These are phyloP conservation scores for Enteromius treurensis DNA, from an alignment of 2,797 vertebrate genomes.

Conservation along the genomic window DNA sequence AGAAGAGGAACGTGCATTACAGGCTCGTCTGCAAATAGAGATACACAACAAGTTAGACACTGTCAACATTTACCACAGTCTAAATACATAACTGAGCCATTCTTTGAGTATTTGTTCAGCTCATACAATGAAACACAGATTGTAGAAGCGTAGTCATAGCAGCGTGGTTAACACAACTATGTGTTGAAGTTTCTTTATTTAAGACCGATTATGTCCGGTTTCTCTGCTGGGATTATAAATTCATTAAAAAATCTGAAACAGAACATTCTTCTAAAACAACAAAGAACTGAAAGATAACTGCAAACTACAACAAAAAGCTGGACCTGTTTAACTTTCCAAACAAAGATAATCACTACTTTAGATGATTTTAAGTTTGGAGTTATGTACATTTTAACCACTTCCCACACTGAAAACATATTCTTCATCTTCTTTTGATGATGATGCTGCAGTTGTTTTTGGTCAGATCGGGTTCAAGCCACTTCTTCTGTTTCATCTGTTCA, in stretches of 20 bases:
- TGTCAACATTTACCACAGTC: neutral
- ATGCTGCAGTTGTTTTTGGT: constrained; percentile 13
- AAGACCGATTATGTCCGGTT: neutral
- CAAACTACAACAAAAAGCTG: neutral
- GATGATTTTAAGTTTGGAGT: neutral
- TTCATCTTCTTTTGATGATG: neutral
- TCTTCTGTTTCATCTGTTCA: neutral
- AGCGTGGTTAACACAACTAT: neutral
- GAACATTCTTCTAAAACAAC: neutral
- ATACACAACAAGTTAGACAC: neutral
- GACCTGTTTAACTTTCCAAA: neutral
- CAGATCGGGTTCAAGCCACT: neutral
- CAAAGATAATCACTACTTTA: neutral
- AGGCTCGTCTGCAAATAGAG: neutral
- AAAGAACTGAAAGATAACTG: neutral
- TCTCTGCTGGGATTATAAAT: neutral
- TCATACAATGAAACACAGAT: neutral
- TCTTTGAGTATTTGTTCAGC: neutral
- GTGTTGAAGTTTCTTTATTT: neutral
- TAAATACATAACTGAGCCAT: neutral
- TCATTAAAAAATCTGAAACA: neutral
- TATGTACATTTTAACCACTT: accelerated
- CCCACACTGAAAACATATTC: neutral
- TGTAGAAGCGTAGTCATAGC: neutral
- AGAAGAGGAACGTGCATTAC: constrained; percentile 16